A percentile compares a stretch with the other conserved stretches of the same genome.
Evolutionary conservation across 1,140 invertebrate genomes (phyloP).

Genomic region (Drosophila azteca): DNA sequence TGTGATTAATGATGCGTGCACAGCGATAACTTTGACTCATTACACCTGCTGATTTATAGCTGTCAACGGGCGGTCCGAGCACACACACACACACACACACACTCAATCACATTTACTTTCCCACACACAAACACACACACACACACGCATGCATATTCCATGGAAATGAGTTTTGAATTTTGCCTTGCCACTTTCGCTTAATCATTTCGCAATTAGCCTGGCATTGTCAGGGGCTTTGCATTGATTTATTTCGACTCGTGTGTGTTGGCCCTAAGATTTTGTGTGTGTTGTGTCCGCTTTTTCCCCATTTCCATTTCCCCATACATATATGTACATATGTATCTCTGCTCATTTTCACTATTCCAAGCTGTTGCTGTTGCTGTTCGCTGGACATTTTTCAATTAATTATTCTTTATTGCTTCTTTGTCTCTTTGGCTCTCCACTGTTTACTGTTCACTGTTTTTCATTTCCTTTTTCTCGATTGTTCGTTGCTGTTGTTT

Average conservation of each 20-base stretch:
- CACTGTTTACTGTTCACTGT: conserved; percentile 1
- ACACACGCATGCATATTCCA: background rate
- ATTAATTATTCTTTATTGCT: conserved; percentile 62
- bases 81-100: conserved; percentile 26
- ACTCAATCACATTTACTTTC: conserved; percentile 2
- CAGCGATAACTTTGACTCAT: conserved; percentile 73
- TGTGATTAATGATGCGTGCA: conserved; percentile 74
- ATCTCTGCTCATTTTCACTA: conserved; percentile 24
- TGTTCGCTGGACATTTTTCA: conserved; percentile 22
- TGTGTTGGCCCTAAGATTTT: conserved; percentile 24
- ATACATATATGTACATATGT: too few species aligned
- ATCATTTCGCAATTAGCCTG: conserved; percentile 69
- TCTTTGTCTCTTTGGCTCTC: background rate
- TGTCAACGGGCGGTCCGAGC: conserved; percentile 62
- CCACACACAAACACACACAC: conserved; percentile 7
- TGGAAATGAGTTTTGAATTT: conserved; percentile 52
- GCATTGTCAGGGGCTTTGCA: conserved; percentile 34
- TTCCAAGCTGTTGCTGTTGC: conserved; percentile 29
- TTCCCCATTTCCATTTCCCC: conserved; percentile 20
- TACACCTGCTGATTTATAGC: conserved; percentile 72
- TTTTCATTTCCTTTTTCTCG: conserved; percentile 19
- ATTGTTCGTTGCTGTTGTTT: conserved; percentile 3
- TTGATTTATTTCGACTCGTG: conserved; percentile 30
- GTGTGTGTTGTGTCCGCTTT: background rate
- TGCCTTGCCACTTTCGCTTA: conserved; percentile 59